Percentiles rank a stretch among this genome's conserved stretches.
These are phyloP conservation scores for Chelonia mydas DNA, from an alignment of 2,797 vertebrate species.

Conservation along the genomic window DNA sequence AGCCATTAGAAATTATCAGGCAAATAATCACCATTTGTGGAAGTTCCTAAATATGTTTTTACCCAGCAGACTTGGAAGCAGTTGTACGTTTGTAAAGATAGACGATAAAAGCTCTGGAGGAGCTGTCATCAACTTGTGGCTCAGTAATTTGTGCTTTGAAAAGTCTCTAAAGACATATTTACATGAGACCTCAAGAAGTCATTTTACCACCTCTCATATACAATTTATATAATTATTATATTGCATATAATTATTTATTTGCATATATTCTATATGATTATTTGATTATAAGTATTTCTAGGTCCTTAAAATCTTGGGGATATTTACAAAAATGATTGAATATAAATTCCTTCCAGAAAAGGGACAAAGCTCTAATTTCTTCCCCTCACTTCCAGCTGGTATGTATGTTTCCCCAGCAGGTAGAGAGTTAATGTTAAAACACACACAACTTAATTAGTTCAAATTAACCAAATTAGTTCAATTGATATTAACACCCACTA, in stretches of 20 bases:
- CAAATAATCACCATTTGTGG: background rate
- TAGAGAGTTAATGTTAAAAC: background rate
- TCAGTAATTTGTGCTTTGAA: background rate
- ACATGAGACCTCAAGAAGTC: background rate
- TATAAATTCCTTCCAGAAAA: background rate
- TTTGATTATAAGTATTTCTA: background rate
- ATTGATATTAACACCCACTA: slow-evolving; percentile 12
- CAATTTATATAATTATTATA: background rate
- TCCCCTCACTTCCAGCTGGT: background rate
- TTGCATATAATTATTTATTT: background rate
- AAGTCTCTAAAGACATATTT: background rate
- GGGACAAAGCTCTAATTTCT: background rate
- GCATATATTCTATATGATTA: background rate
- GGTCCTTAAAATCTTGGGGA: background rate
- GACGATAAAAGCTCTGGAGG: background rate
- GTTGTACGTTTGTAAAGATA: background rate
- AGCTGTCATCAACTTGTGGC: background rate
- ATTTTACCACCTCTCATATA: background rate
- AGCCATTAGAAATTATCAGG: background rate
- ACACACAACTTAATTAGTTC: slow-evolving; percentile 7
- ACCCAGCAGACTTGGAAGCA: background rate
- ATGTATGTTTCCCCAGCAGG: accelerated
- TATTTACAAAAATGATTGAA: background rate
- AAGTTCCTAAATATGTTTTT: background rate
- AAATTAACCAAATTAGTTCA: slow-evolving; percentile 32